Evolutionary conservation across 2,797 vertebrate species (phyloP), one percentile per base, ranked within the genome.

Genomic region (Galago senegalensis): DNA sequence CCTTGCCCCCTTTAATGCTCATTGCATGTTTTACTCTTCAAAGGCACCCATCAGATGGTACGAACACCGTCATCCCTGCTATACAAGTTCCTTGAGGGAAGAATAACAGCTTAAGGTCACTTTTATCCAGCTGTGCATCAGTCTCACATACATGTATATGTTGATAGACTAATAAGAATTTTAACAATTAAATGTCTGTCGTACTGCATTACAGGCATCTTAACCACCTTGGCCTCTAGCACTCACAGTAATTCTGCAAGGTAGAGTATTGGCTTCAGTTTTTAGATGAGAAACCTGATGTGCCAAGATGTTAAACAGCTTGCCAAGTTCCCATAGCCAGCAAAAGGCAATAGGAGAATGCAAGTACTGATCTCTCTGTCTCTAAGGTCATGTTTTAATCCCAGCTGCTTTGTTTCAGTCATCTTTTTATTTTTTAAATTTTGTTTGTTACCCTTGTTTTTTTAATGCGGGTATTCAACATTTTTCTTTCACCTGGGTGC

Each of bases 261-360:
- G n/a, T 21, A 93, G 77, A 83, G 56, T 46, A 34, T 53, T 89
- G 86, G 53, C 25, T 89, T 89, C 70, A 25, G 31, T 60, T 93
- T 96, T 94, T 56, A 79, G 80, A 67, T 27, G 72, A 53, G 80
- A 21, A 91, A 94, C 8, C 9, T 60, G 16, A 80, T 34, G 3
- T 37, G 75, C 58, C 49, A 75, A 72, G 17, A 69, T 93, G 27
- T 95, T 93, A 89, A 65, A 63, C 79, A 61, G 63, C 20, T 61
- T 85, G 31, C 43, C 27, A 72, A 43, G n/a, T 34, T 43, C 31
- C 75, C 29, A 34, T 11, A 46, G 43, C 23, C 53, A 90, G 49
- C 17, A 40, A 83, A 37, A 67, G 13, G 5, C 20, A 63, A 46
- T 5, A 10, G 87, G 21, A 37, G 46, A 94, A 76, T 58, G 69